Percentiles rank a stretch among this genome's conserved stretches.
Conservation (phyloP, 1,140 invertebrate species). For the Caenorhabditis latens region DNA sequence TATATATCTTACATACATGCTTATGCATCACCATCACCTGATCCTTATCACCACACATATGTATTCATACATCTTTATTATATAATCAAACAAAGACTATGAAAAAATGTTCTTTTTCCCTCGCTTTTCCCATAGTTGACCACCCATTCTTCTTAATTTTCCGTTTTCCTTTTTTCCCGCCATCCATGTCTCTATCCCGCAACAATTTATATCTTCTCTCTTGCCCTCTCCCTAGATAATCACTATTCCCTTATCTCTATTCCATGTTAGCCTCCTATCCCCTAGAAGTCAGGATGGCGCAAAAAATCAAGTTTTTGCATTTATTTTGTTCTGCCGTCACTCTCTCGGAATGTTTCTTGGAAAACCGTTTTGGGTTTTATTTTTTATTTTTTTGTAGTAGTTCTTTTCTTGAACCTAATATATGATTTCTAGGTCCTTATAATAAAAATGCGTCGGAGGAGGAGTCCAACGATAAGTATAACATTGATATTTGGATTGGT, state of each 20-base stretch:
- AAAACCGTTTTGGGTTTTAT: too few relatives aligned
- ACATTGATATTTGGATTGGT: background rate
- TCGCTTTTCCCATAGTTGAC: background rate
- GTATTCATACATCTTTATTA: too few relatives aligned
- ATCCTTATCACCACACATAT: too few relatives aligned
- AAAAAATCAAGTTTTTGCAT: constrained; percentile 8
- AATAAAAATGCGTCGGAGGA: background rate
- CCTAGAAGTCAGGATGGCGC: background rate
- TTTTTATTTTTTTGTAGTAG: too few relatives aligned
- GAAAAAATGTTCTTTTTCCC: background rate
- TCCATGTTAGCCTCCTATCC: background rate
- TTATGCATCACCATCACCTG: too few relatives aligned
- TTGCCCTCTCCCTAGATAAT: background rate
- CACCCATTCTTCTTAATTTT: background rate
- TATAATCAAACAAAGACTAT: too few relatives aligned
- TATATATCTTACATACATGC: too few relatives aligned
- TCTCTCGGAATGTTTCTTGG: background rate
- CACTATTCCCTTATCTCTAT: background rate
- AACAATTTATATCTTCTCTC: background rate
- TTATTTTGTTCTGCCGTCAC: background rate
- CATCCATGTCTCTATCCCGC: background rate
- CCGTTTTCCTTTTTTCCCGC: too few relatives aligned
- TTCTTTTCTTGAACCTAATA: background rate
- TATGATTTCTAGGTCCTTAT: too few relatives aligned
- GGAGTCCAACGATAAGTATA: background rate